phyloP scores from a whole-genome alignment of 2,113 vertebrate species.

The Myodes glareolus region DNA sequence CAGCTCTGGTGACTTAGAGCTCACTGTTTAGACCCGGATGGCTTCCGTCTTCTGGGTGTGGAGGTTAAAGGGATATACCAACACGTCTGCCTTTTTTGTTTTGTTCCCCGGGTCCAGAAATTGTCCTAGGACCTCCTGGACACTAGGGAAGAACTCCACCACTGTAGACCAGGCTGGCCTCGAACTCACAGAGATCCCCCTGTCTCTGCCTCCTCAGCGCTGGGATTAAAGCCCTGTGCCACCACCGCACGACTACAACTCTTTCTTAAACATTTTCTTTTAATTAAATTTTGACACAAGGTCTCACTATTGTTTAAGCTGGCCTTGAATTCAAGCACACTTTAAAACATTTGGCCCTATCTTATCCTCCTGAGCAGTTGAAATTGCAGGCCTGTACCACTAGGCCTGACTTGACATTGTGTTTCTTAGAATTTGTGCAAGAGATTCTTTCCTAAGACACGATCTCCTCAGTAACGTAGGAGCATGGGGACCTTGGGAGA shows the following conservation, averaged over 20 bases:
- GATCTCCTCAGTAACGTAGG: too few relatives aligned
- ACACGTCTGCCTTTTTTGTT: background rate
- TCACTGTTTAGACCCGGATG: background rate
- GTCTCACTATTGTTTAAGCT: background rate
- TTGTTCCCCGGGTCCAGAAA: background rate
- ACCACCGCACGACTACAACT: background rate
- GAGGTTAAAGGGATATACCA: background rate
- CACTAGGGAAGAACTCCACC: too few relatives aligned
- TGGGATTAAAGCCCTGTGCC: too few relatives aligned
- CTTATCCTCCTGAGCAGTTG: background rate
- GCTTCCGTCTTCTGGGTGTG: too few relatives aligned
- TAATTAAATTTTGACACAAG: background rate
- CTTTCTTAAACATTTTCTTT: background rate
- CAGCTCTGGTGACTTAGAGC: background rate
- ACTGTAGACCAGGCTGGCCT: too few relatives aligned
- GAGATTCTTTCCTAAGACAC: background rate
- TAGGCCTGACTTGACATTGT: background rate
- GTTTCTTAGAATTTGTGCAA: conserved; percentile 22
- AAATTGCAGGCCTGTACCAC: background rate
- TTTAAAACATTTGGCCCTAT: background rate
- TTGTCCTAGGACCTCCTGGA: background rate
- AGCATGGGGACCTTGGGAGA: background rate
- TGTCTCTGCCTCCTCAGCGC: too few relatives aligned
- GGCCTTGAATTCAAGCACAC: background rate
- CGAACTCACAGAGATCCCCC: too few relatives aligned